Evolutionary conservation across 2,888 invertebrate genomes (phyloP), one percentile per base, ranked within the genome.

Genomic region (Adela reaumurella): DNA sequence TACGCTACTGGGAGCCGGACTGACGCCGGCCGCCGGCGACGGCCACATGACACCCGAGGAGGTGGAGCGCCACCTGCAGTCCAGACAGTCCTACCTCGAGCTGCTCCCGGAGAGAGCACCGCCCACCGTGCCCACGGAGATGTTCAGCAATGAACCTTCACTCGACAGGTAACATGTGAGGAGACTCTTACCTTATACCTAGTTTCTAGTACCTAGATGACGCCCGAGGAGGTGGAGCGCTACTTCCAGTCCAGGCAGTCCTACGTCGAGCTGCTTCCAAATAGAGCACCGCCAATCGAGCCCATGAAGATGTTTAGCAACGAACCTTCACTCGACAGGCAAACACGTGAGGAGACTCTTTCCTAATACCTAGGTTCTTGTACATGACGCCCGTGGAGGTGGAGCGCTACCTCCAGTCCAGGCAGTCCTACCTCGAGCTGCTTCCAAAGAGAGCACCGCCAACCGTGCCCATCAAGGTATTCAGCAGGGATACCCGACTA

Each of bases 71-170:
- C 94, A 95, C 65, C 74, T 95, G 53, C 94, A 94, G 65, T 90
- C 93, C 14, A 81, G 90, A 16, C 91, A 91, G 59, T 87, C 87
- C 19, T 87, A 90, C 63, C 74, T 90, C 72, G 90, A 92, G 67
- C 74, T 92, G 53, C 81, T 91, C 54, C 90, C 91, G 2, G 94
- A 94, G 65, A 84, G 91, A 57, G 91, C 94, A 24, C 92, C 94
- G 0, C 88, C 92, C 1, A 92, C 93, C 11, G 91, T 95, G 20
- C 95, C 95, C 3, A 91, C 89, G 42, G 94, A 95, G 73, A 93
- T 95, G 89, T 95, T 96, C 63, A 94, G 94, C 70, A 94, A 94
- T 70, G 94, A 95, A 61, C 92, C 92, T 48, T 93, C 94, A 1
- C 73, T 92, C 46, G 92, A 92, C 65, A 90, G 90, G 90, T 89